phyloP scores from a whole-genome alignment of 1,140 invertebrate genomes.

The Camponotus pennsylvanicus region DNA sequence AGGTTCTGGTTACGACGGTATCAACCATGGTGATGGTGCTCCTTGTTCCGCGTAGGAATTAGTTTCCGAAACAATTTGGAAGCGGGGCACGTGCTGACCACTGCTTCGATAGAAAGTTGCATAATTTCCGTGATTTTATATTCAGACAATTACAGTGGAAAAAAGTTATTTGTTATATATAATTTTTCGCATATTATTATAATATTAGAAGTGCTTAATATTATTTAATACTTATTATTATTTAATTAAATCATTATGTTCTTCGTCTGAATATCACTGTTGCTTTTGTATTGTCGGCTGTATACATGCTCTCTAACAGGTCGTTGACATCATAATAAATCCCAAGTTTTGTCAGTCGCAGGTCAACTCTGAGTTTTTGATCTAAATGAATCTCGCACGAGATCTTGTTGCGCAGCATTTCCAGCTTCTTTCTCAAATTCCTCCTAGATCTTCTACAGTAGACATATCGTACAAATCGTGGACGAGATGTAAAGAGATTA shows the following conservation, averaged over 20 bases:
- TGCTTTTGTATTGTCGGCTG: no score
- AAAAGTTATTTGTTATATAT: not conserved
- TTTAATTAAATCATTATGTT: no score
- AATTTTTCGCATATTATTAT: no score
- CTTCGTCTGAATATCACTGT: no score
- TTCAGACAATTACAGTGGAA: not conserved
- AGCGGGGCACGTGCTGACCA: conserved; percentile 55
- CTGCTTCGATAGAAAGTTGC: conserved; percentile 16
- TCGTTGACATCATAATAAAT: conserved; percentile 63
- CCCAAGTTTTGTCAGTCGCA: conserved; percentile 63
- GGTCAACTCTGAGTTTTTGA: conserved; percentile 65
- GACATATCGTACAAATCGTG: conserved; percentile 52
- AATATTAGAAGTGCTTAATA: no score
- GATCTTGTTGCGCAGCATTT: conserved; percentile 64
- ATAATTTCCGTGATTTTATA: conserved; percentile 17
- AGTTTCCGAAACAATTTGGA: conserved; percentile 71
- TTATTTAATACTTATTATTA: no score
- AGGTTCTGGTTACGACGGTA: conserved; percentile 69
- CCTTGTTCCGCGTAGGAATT: conserved; percentile 68
- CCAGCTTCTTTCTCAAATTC: conserved; percentile 70
- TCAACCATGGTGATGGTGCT: conserved; percentile 56
- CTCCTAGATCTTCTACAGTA: conserved; percentile 65
- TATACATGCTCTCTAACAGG: not conserved
- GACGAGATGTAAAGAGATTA: conserved; percentile 59
- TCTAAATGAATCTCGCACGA: conserved; percentile 64